Conservation (phyloP, 1,140 invertebrate genomes). For the Heliconius nattereri region DNA sequence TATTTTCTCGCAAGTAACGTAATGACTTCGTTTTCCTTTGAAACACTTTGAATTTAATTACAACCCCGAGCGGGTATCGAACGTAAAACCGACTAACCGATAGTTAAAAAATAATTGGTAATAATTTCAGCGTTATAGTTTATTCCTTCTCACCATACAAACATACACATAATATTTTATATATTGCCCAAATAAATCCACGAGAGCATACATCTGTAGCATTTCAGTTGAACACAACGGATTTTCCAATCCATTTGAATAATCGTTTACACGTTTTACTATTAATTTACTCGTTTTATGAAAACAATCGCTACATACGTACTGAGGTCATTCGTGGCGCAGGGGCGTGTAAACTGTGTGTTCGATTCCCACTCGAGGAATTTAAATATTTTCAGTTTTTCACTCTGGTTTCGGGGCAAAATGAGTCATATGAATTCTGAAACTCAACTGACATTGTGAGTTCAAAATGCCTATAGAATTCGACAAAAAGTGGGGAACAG, state of each 20-base stretch:
- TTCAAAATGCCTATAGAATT: background rate
- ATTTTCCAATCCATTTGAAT: conserved; percentile 10
- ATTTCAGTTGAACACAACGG: background rate
- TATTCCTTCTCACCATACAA: no score
- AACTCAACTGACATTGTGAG: background rate
- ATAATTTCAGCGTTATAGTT: no score
- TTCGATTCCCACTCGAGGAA: background rate
- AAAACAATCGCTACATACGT: conserved; percentile 1
- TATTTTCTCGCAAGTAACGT: no score
- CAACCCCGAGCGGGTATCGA: no score
- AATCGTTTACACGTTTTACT: conserved; percentile 11
- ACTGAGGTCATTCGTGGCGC: background rate
- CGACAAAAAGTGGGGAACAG: background rate
- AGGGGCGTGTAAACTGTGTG: background rate
- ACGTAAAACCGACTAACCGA: no score
- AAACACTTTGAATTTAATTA: no score
- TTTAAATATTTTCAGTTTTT: background rate
- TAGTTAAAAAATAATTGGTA: no score
- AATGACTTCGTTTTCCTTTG: no score
- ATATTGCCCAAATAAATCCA: background rate
- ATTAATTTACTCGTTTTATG: background rate
- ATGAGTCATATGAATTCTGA: background rate
- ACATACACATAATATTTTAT: no score
- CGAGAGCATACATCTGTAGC: background rate
- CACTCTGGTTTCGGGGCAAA: background rate